Conservation (phyloP, 2,888 invertebrate species). For the Acleris laterana region DNA sequence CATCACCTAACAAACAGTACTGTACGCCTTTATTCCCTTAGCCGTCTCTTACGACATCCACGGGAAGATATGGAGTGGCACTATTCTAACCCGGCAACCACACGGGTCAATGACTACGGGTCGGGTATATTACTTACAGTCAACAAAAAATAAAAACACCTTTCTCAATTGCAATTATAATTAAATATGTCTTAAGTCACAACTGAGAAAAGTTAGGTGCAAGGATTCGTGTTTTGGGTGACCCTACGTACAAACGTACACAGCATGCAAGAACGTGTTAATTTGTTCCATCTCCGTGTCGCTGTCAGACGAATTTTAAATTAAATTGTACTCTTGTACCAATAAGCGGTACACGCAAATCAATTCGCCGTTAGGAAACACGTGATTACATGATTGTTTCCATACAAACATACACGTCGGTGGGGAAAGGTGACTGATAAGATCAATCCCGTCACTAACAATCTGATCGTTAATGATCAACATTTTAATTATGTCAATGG, state of each 20-base stretch:
- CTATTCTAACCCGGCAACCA: too few species aligned
- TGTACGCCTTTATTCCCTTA: too few species aligned
- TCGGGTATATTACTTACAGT: too few species aligned
- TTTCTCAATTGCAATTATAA: too few species aligned
- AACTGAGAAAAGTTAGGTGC: neutral
- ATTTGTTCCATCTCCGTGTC: conserved; percentile 55
- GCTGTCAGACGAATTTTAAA: conserved; percentile 56
- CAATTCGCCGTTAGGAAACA: conserved; percentile 52
- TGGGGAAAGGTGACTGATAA: neutral
- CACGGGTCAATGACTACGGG: too few species aligned
- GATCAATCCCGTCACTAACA: neutral
- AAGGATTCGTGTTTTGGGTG: neutral
- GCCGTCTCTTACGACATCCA: too few species aligned
- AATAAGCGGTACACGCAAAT: conserved; percentile 62
- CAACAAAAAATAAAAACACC: too few species aligned
- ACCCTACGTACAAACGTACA: conserved; percentile 1
- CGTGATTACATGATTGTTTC: conserved; percentile 37
- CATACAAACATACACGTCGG: conserved; percentile 18
- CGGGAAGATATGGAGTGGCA: too few species aligned
- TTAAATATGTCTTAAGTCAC: too few species aligned
- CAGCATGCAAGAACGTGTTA: conserved; percentile 56
- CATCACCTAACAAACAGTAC: too few species aligned
- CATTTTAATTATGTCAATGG: too few species aligned
- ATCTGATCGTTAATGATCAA: too few species aligned
- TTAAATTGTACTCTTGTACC: conserved; percentile 65